Evolutionary conservation across 2,888 invertebrate genomes (phyloP).

Genomic region (Polia nebulosa): DNA sequence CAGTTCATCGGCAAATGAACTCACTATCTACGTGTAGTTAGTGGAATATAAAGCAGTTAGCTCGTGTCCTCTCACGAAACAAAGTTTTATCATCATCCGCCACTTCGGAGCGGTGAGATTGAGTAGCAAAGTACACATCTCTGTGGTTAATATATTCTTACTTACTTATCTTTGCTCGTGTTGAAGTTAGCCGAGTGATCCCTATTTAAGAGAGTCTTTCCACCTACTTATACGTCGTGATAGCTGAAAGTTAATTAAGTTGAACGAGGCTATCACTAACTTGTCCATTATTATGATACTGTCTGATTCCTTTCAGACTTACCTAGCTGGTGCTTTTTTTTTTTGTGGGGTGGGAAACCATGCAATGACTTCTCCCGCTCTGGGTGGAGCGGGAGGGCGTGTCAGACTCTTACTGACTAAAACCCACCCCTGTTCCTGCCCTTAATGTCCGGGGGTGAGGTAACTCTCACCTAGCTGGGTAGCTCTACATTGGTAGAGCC

Average conservation of each 20-base stretch:
- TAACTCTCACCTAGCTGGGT: too few relatives aligned
- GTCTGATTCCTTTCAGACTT: not conserved
- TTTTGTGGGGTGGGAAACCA: too few relatives aligned
- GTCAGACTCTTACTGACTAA: too few relatives aligned
- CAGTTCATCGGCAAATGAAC: constrained; percentile 37
- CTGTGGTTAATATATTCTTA: constrained; percentile 45
- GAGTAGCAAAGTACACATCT: constrained; percentile 46
- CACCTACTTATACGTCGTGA: constrained; percentile 1
- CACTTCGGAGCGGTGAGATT: constrained; percentile 39
- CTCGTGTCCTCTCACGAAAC: constrained; percentile 47
- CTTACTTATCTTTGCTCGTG: constrained; percentile 30
- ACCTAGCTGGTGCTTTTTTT: not conserved
- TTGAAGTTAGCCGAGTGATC: constrained; percentile 25
- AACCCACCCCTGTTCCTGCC: too few relatives aligned
- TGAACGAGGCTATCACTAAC: not conserved
- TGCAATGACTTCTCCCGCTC: too few relatives aligned
- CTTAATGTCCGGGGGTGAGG: too few relatives aligned
- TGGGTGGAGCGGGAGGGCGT: too few relatives aligned
- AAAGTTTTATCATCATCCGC: constrained; percentile 57
- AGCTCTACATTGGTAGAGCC: too few relatives aligned
- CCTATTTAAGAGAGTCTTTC: constrained; percentile 7
- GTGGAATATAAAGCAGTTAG: constrained; percentile 60
- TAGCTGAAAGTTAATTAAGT: constrained; percentile 7
- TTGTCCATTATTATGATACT: constrained; percentile 1
- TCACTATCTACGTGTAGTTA: constrained; percentile 51